Base-by-base conservation (phyloP, 2,888 invertebrate genomes). In the Drosophila borealis region DNA sequence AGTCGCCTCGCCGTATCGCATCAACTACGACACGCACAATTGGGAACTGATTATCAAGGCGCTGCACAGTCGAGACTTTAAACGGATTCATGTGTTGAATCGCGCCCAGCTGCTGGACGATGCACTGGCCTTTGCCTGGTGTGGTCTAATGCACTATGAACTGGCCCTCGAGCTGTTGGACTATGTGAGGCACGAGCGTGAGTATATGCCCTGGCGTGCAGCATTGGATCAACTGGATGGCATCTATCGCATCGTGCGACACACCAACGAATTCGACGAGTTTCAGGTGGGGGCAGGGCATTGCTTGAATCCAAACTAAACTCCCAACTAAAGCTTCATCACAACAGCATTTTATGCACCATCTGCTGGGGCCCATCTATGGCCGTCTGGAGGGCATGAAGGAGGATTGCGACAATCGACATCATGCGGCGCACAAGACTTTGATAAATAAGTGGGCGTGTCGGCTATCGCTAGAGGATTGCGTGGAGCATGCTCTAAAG, bases 71-170 rank as follows among this genome's bases (percentile, higher is more conserved):
- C 90, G 91, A 0, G 92, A 93, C 4, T 94, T 92, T 72, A 53
- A 88, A 0, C 87, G 85, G 9, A 94, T 98, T 55, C 94, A 96
- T n/a, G 92, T 93, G 1, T 92, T 96, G 60, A 97, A 96, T 81
- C 93, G 97, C 42, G 97, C 97, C 0, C 96, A 97, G 85, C 92
- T 98, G 21, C 93, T 98, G 44, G 95, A 96, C 55, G 98, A 98
- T 91, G 94, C 95, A 1, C 93, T 96, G 73, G 95, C 95, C 10
- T 62, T 91, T 53, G 95, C 96, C n/a, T 94, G 94, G 94, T 92
- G 94, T 44, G 95, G 94, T 39, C 92, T 94, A 54, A 91, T 96
- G 3, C 93, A 94, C 62, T 96, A 96, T 80, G 92, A 93, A 1
- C 93, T 94, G 1, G 93, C 95, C 0, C 93, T 96, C 57, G 92